Evolutionary conservation across 2,113 vertebrate species (phyloP).

Genomic region (Triplophysa dalaica): DNA sequence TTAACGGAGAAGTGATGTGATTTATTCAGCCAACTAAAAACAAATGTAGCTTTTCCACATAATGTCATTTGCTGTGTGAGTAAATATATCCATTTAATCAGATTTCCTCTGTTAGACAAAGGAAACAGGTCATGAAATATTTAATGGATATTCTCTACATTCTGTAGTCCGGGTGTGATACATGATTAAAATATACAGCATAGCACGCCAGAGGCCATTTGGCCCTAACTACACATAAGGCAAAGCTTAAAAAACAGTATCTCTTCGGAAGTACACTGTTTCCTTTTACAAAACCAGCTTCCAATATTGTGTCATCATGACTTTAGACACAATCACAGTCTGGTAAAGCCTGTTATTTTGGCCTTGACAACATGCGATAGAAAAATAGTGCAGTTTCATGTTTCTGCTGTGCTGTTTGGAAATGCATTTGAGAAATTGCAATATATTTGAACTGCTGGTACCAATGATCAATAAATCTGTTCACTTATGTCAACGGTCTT

Average conservation of each 20-base stretch:
- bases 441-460: not conserved
- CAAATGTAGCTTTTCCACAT: constrained; percentile 13
- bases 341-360: not conserved
- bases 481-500: too few relatives aligned
- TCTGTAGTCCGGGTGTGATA: not conserved
- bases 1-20: constrained; percentile 18
- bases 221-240: not conserved
- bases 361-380: not conserved
- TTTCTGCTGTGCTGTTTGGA: not conserved
- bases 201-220: not conserved
- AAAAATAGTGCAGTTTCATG: not conserved
- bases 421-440: not conserved
- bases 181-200: constrained; percentile 16
- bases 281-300: not conserved
- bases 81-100: not conserved
- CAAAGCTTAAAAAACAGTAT: not conserved
- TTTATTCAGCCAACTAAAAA: constrained; percentile 19
- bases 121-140: not conserved
- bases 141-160: constrained; percentile 1
- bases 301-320: not conserved
- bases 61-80: not conserved
- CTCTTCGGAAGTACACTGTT: not conserved
- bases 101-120: constrained; percentile 15
- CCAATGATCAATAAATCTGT: not conserved
- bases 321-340: not conserved